Base-by-base conservation (phyloP, 2,888 invertebrate species). In the Rosalia funebris region DNA sequence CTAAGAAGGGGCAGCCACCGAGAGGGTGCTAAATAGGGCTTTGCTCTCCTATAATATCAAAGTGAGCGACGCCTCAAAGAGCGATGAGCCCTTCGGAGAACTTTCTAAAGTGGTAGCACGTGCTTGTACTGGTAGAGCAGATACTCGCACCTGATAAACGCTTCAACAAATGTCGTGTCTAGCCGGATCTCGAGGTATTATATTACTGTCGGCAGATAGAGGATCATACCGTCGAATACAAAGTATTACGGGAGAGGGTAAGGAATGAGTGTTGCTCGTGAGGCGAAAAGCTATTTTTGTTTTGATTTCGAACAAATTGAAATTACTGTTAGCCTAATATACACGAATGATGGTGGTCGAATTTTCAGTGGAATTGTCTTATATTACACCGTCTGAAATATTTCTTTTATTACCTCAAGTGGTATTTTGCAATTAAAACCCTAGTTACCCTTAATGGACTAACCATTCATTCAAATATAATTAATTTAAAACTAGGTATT, bases 61-160 rank as follows among this genome's bases (percentile, higher is more conserved):
- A 53, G 53, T 32, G 25, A 42, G 53, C 32, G 50, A 53, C 32
- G 53, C 17, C 42, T 53, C 45, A 46, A 55, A 46, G 46, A 55
- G 55, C 46, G 55, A 55, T 39, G 45, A 46, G 45, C 45, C 39
- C 46, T 37, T 39, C 37, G 39, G 45, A 55, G 45, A 15, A 45
- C 55, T 20, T 31, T 48, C 39, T 48, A 41, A 57, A 57, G 57
- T 47, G 57, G 47, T 32, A 48, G 57, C 57, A 48, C 57, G 57
- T 48, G 56, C 56, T 50, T n/a, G 41, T 20, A 16, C 34, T 20
- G 19, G 44, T 25, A 45, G 32, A 47, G 39, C 32, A 36, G 31
- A 34, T 36, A 39, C 60, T 55, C 44, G 48, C 61, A 61, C 61
- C 63, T 61, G 57, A 61, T 61, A 64, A 64, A 61, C 48, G 63